phyloP scores from a whole-genome alignment of 2,113 vertebrate species.

The Penelope pileata region DNA sequence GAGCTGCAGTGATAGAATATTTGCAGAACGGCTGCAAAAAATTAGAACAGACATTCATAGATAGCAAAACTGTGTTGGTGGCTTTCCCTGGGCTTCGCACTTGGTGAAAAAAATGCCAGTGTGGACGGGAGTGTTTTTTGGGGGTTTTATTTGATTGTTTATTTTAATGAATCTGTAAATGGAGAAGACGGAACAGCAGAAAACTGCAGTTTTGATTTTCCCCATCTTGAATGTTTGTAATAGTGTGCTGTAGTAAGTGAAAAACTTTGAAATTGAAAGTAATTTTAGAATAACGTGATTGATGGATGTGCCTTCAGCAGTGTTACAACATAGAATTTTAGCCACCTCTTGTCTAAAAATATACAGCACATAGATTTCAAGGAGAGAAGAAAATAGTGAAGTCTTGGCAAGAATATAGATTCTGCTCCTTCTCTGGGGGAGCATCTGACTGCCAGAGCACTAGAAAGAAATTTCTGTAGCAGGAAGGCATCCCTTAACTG shows the following conservation, averaged over 20 bases:
- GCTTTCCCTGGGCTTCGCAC: neutral
- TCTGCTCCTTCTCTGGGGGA: neutral
- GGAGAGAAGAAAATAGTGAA: neutral
- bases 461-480: neutral
- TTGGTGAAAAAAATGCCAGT: neutral
- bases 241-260: neutral
- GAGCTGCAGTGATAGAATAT: neutral
- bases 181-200: neutral
- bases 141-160: accelerated
- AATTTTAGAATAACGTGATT: neutral
- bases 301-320: neutral
- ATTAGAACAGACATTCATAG: neutral
- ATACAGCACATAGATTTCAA: neutral
- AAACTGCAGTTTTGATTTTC: neutral
- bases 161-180: neutral
- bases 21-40: neutral
- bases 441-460: neutral
- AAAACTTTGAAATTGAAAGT: neutral
- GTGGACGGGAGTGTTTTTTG: neutral
- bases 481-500: neutral
- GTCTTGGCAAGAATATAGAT: neutral
- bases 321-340: neutral
- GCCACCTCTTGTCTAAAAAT: neutral
- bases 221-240: neutral
- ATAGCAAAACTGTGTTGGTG: neutral